Base-by-base conservation (phyloP, 2,888 invertebrate genomes). In the Drosophila incognita region DNA sequence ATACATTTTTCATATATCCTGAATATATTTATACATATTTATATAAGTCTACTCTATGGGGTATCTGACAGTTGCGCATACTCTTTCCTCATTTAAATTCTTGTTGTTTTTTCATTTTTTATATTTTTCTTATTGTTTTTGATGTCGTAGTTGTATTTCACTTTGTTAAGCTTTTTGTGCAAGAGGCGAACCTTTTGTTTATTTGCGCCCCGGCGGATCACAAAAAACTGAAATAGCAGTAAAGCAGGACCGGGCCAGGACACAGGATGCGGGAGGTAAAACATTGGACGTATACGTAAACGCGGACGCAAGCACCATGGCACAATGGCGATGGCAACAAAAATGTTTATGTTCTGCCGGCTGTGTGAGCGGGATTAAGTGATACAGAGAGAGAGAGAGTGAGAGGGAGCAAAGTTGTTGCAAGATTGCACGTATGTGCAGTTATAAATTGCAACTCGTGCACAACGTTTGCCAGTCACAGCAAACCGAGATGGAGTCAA, bases 381-480 rank as follows among this genome's bases (percentile, higher is more conserved):
- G 5, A 46, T 2, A n/a, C 2, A n/a, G n/a, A n/a, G 10, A 8
- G 38, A 8, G 27, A 27, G 13, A 3, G 42, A 21, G 13, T 33
- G 15, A 48, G 53, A 11, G 56, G 18, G 27, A 4, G 1, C 11
- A 11, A 40, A 33, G 31, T 3, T 13, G 48, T 52, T 52, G 29
- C 59, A 62, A 57, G 57, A 56, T 46, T 69, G 70, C 87, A 87
- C 83, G 87, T 84, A 76, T 83, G 74, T 81, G 76, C 82, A 78
- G 85, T 83, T 87, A 87, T 89, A 87, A 87, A 87, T 87, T 87
- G 87, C 85, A 85, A 65, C 70, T 85, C 80, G 89, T 83, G 87
- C 76, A 71, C 76, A 81, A 75, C 70, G 75, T 77, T 85, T 73
- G 71, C 73, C 65, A 57, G 77, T 59, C 74, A 76, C 62, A 66